Percentiles rank a stretch among this genome's conserved stretches.
phyloP scores from a whole-genome alignment of 2,113 vertebrate genomes.

The Delphinus delphis region DNA sequence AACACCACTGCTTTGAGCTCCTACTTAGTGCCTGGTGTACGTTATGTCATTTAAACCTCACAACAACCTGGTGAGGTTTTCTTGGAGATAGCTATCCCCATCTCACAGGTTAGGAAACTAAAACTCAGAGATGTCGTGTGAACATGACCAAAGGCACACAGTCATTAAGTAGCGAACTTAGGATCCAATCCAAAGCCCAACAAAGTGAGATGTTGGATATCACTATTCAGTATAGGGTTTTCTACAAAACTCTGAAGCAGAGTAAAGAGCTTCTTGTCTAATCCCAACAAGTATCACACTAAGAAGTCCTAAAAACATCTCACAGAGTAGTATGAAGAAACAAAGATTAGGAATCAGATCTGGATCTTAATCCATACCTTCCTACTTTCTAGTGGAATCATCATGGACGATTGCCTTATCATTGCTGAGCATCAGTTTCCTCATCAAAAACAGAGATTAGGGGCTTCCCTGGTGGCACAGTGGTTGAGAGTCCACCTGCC shows the following conservation, averaged over 20 bases:
- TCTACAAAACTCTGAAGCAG: not conserved
- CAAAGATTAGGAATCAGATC: not conserved
- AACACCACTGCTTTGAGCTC: not conserved
- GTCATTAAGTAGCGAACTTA: not conserved
- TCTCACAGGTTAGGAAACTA: not conserved
- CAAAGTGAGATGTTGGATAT: not conserved
- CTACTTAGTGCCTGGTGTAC: not conserved
- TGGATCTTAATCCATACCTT: not conserved
- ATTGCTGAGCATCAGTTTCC: not conserved
- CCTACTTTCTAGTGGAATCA: not conserved
- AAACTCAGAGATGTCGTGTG: not conserved
- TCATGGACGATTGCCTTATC: not conserved
- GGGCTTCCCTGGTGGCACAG: not conserved
- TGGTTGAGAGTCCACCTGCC: too few species aligned
- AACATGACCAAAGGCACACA: not conserved
- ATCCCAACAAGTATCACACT: not conserved
- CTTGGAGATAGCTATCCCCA: not conserved
- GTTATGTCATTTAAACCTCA: not conserved
- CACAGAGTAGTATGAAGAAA: not conserved
- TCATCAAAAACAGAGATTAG: slow-evolving; percentile 31
- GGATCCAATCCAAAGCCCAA: not conserved
- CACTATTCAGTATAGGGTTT: not conserved
- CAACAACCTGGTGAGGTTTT: not conserved
- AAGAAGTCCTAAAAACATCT: not conserved
- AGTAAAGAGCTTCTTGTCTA: not conserved